Percentiles rank a stretch among this genome's conserved stretches.
Evolutionary conservation across 2,113 vertebrate genomes (phyloP).

Genomic region (Silurus glanis): DNA sequence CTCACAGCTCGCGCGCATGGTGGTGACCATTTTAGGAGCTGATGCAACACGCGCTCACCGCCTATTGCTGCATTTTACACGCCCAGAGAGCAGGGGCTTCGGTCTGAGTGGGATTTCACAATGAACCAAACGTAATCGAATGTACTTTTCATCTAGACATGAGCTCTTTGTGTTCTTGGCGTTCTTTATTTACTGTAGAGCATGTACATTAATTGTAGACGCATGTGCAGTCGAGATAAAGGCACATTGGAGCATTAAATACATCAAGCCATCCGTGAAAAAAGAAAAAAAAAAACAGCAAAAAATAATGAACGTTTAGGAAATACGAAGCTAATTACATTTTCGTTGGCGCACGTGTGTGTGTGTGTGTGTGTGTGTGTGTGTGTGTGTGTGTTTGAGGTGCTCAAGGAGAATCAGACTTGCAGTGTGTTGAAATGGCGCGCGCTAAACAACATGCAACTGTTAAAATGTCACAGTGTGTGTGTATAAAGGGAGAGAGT

Average conservation of each 20-base stretch:
- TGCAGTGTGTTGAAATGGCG: background rate
- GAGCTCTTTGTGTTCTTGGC: background rate
- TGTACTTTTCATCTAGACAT: background rate
- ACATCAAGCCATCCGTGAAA: background rate
- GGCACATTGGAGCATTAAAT: background rate
- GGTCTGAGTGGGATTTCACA: too few species aligned
- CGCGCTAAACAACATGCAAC: background rate
- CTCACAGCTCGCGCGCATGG: background rate
- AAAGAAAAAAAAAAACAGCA: background rate
- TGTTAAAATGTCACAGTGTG: too few species aligned
- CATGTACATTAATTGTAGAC: background rate
- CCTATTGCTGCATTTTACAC: too few species aligned
- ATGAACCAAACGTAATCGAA: background rate
- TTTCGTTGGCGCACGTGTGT: background rate
- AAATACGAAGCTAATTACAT: background rate
- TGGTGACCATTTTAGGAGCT: conserved; percentile 21
- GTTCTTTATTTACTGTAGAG: background rate
- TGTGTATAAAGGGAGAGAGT: too few species aligned
- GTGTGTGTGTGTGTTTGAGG: background rate
- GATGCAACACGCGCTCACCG: conserved; percentile 15
- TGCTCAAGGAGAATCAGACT: background rate
- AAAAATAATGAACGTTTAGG: background rate
- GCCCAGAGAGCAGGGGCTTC: too few species aligned
- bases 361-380: conserved; percentile 2
- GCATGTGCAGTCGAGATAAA: background rate